Evolutionary conservation across 2,888 invertebrate species (phyloP).

Genomic region (Eucriotettix oculatus): DNA sequence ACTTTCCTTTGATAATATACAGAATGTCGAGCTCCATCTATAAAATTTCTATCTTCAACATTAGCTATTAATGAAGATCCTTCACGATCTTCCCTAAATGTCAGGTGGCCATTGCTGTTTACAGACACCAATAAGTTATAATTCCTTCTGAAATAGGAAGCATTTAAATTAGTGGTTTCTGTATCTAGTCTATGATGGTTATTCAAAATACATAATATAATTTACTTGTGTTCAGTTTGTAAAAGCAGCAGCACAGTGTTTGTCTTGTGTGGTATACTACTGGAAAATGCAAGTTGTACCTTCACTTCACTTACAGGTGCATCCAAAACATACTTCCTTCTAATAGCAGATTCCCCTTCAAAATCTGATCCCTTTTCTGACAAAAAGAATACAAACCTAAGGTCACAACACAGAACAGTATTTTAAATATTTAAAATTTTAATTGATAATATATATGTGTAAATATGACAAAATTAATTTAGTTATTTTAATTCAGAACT

Average conservation of each 20-base stretch:
- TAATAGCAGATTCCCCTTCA: conserved; percentile 68
- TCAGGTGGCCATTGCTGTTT: conserved; percentile 65
- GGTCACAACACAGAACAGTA: not conserved
- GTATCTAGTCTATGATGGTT: too few relatives aligned
- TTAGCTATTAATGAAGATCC: conserved; percentile 53
- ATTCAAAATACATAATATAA: conserved; percentile 2
- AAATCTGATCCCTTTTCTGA: conserved; percentile 76
- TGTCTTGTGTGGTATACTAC: conserved; percentile 58
- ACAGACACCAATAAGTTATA: conserved; percentile 71
- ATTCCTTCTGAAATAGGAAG: conserved; percentile 40
- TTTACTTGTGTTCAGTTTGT: conserved; percentile 68
- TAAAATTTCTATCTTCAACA: conserved; percentile 59
- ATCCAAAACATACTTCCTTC: conserved; percentile 55
- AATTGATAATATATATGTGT: not conserved
- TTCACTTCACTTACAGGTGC: conserved; percentile 59
- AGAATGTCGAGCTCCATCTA: conserved; percentile 67
- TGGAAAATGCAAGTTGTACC: conserved; percentile 74
- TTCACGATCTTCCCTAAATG: conserved; percentile 74
- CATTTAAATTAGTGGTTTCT: not conserved
- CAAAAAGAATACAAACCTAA: not conserved
- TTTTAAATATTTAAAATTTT: not conserved
- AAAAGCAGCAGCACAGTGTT: conserved; percentile 62
- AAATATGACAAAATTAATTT: too few relatives aligned
- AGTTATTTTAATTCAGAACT: not conserved
- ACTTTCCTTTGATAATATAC: conserved; percentile 48